Evolutionary conservation across 2,888 invertebrate genomes (phyloP), one percentile per base, ranked within the genome.

Genomic region (Pseudococcus longispinus): DNA sequence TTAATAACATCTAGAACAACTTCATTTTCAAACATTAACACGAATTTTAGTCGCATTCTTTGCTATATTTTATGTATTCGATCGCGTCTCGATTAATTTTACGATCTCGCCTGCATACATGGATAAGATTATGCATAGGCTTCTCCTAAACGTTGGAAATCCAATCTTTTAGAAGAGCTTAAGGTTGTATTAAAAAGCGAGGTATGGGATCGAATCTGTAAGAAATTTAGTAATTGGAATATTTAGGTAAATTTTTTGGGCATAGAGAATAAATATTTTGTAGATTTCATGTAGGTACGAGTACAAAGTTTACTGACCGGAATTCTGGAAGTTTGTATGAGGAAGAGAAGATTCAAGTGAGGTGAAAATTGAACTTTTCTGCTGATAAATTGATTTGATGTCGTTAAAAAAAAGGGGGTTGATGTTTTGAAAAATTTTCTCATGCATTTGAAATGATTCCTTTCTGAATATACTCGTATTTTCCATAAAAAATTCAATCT

Each of bases 1-100:
- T 80, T 80, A 80, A 80, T 80, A 80, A 80, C 77, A 80, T 80
- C 77, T 37, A 42, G 77, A 80, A 80, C 77, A 80, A 80, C 77
- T 80, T 80, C 77, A 80, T 80, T 80, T 70, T 80, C 37, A 80
- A 42, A 80, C 77, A 80, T 80, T 80, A 80, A 80, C 77, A 80
- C 77, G 77, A 80, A 80, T 80, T 80, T 80, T 80, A 42, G 77
- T 80, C 77, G 42, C 77, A 80, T 80, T 80, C 77, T 80, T 80
- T 32, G 77, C 42, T 80, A 80, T 80, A 80, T 80, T 80, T 80
- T 80, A 80, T 80, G 77, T 42, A 20, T 42, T 80, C 77, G 77
- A 80, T 80, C 70, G 70, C 70, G 70, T 70, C 70, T 70, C 70
- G 70, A 70, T 70, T 70, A 70, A 70, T 70, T 70, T 70, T 70